Evolutionary conservation across 2,113 vertebrate species (phyloP), one percentile per base, ranked within the genome.

Genomic region (Sinocyclocheilus maitianheensis): DNA sequence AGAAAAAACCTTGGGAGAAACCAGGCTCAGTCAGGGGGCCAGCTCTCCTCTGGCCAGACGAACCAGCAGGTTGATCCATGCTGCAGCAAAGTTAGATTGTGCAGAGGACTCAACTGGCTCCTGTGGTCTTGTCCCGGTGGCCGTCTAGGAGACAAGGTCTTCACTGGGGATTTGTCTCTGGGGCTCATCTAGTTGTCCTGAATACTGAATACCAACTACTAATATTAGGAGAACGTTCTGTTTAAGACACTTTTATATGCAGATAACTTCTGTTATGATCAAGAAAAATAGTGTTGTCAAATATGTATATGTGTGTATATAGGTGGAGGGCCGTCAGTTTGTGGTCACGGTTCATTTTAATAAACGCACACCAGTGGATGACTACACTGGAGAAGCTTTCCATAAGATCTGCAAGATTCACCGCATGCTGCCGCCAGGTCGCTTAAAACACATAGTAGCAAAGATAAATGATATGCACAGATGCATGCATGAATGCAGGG

Each of bases 371-470:
- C 96, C 96, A 0, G 62, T 97, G 78, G 97, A 99, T 5, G 97
- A 99, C 89, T 99, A 99, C 88, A 93, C 93, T 0, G 96, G 95
- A 69, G 98, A 99, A 82, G 95, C 95, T 89, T 99, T 98, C 93
- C 95, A 96, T 3, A 99, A 99, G 81, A 95, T 95, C 80, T 97
- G 97, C 91, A 99, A 99, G 92, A 98, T 99, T 91, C 98, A 99
- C 85, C 94, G 97, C 6, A 96, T 98, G 97, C 84, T 99, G 85
- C 98, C 98, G 2, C 82, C 96, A 87, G 98, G 97, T 99, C n/a
- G 89, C 90, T 37, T 1, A 26, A 63, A 51, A 46, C n/a, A 0
- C 1, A 14, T 2, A 12, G 55, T 30, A 30, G 30, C 30, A 22
- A 1, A n/a, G 22, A 37, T 22, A 3, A n/a, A 34, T 34, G 0